A percentile compares a stretch with the other conserved stretches of the same genome.
Conservation (phyloP, 2,113 vertebrate genomes). For the Aythya baeri region DNA sequence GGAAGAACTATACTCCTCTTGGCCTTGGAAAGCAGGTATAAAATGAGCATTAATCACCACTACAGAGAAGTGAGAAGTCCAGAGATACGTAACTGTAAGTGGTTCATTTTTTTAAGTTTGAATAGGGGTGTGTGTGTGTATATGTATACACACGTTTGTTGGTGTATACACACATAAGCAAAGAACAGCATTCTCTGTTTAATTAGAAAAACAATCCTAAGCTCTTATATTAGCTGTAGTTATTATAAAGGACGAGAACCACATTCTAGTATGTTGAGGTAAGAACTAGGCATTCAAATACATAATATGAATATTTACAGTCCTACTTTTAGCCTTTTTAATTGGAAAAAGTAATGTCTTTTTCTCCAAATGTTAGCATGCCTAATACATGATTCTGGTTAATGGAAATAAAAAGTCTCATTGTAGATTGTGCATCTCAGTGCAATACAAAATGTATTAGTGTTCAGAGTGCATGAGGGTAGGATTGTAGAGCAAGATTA, state of each 20-base stretch:
- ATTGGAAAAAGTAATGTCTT: background rate
- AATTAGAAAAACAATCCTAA: background rate
- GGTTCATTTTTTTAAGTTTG: background rate
- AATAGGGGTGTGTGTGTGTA: background rate
- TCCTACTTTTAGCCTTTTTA: background rate
- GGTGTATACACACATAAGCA: background rate
- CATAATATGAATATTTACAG: background rate
- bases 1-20: background rate
- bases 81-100: background rate
- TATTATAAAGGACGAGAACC: background rate
- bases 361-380: background rate
- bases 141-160: background rate
- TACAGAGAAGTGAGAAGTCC: background rate
- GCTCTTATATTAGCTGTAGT: background rate
- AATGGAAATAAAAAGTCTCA: background rate
- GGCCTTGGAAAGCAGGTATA: background rate
- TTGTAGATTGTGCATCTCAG: background rate
- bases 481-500: constrained; percentile 42
- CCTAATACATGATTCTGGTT: background rate
- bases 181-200: background rate
- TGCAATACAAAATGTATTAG: constrained; percentile 1
- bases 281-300: background rate
- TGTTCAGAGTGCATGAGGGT: background rate
- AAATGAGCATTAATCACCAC: background rate
- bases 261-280: background rate